Percentiles rank a stretch among this genome's conserved stretches.
Evolutionary conservation across 2,113 vertebrate species (phyloP).

Genomic region (Sarotherodon lohbergeri): DNA sequence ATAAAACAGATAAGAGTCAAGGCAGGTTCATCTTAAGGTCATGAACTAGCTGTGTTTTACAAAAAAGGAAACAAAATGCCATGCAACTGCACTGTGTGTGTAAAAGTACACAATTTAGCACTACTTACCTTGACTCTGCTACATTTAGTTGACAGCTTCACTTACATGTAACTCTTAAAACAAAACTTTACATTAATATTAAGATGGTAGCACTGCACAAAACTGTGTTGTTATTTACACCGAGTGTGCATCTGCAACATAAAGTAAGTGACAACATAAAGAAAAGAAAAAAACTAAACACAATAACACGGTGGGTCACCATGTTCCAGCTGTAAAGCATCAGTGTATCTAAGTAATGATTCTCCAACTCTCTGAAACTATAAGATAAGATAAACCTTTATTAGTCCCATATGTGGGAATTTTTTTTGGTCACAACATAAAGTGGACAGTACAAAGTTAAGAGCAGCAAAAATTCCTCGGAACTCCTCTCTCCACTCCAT

Average conservation of each 20-base stretch:
- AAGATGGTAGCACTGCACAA: neutral
- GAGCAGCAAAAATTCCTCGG: neutral
- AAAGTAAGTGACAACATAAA: neutral
- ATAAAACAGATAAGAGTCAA: neutral
- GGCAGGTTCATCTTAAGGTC: neutral
- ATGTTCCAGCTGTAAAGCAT: neutral
- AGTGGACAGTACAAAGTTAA: neutral
- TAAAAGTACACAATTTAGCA: neutral
- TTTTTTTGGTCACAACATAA: accelerated
- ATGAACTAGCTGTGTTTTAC: neutral
- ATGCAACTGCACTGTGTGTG: neutral
- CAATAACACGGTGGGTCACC: neutral
- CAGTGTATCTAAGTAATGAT: neutral
- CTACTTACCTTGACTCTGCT: neutral
- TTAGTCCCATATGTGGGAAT: neutral
- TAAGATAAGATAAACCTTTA: neutral
- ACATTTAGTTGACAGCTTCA: neutral
- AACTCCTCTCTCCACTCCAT: too few relatives aligned
- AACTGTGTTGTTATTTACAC: neutral
- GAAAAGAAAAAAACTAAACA: neutral
- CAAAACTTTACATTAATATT: neutral
- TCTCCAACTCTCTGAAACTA: neutral
- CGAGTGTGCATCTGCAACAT: neutral
- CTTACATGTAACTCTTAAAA: too few relatives aligned
- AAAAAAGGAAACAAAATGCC: neutral